Base-by-base conservation (phyloP, 2,888 invertebrate species). In the Eurois occulta region DNA sequence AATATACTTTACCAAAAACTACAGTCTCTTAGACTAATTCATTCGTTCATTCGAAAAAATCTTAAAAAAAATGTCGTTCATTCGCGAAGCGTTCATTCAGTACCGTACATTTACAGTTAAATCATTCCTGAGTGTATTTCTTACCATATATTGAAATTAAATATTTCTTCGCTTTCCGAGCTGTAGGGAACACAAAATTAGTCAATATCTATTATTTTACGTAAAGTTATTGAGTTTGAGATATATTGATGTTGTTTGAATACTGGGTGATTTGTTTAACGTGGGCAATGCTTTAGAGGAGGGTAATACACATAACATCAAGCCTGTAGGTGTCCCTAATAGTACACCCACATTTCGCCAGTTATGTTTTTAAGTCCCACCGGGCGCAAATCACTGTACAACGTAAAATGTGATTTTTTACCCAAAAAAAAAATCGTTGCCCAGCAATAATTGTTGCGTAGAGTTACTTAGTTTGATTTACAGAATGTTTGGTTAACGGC, bases 101-200 rank as follows among this genome's bases (percentile, higher is more conserved):
- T 72, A 83, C 65, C 78, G 77, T 77, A 87, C 78, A 65, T 41
- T 71, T 52, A 75, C 38, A 86, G 32, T 65, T 62, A 78, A 62
- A 62, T 68, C 83, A 88, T 83, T 85, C 83, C 79, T 80, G 74
- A 79, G 78, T 72, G 72, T 58, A 75, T 55, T 69, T 88, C 96
- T 96, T 96, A 96, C 96, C 96, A 89, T 94, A 96, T 6, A 96
- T 86, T 84, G 94, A 92, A 87, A 95, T 88, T 90, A 95, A 89
- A 90, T 93, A 94, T 55, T 95, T 90, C 65, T 92, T 94, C 68
- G 94, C 91, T 91, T 94, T 95, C 87, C 94, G 94, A 68, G 95
- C 96, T 96, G 95, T 92, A 71, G 86, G 67, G 62, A 79, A 83
- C 16, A 86, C 21, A 82, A 41, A 71, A 71, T 46, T 46, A 43